These are phyloP conservation scores for Willisornis vidua DNA, from an alignment of 2,113 vertebrate species.

Conservation along the genomic window DNA sequence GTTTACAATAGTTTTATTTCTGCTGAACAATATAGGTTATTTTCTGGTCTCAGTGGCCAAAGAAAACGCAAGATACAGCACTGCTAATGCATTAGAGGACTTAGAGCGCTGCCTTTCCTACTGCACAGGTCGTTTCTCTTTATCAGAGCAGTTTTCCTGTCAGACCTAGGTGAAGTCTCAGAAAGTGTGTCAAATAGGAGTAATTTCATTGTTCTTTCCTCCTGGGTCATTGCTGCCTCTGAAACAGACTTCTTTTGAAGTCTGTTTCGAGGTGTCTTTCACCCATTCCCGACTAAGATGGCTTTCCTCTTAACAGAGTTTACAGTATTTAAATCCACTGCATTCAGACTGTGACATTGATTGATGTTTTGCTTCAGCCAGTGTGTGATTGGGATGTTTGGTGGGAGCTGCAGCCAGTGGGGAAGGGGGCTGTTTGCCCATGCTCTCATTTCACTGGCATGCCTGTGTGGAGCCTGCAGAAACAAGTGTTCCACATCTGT, in stretches of 20 bases:
- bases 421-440: not conserved
- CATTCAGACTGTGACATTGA: not conserved
- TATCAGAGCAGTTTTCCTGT: not conserved
- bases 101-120: not conserved
- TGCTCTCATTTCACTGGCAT: not conserved
- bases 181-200: not conserved
- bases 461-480: not conserved
- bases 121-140: not conserved
- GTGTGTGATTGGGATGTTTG: not conserved
- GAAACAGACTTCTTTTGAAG: not conserved
- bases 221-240: not conserved
- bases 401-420: not conserved
- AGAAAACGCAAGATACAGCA: not conserved
- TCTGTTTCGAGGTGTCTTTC: not conserved
- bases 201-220: not conserved
- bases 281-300: not conserved
- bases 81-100: not conserved
- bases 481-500: not conserved
- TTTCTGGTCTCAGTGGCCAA: not conserved
- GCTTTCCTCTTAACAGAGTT: not conserved
- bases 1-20: not conserved
- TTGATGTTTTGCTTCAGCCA: not conserved
- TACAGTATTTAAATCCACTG: not conserved
- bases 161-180: not conserved
- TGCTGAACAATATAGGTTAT: not conserved